Evolutionary conservation across 2,797 vertebrate genomes (phyloP), one percentile per base, ranked within the genome.

Genomic region (Florisuga fusca): DNA sequence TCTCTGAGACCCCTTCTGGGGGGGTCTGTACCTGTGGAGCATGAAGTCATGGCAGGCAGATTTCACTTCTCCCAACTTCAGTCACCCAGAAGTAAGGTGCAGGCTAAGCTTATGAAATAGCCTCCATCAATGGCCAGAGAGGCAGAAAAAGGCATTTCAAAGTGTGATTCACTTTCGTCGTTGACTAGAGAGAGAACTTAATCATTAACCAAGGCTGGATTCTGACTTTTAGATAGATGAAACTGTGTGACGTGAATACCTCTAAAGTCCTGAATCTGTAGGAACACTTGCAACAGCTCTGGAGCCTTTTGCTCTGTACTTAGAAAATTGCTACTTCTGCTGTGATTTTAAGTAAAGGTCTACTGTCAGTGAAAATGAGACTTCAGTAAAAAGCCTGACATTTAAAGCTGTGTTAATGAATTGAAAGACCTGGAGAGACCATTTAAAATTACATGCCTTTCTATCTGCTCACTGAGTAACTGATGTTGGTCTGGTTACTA

Each of bases 401-500:
- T 88, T 95, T 96, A 84, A 90, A 91, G 81, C 78, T 84, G 50
- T 88, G 38, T 86, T 90, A 84, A 91, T 81, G 69, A 94, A 90
- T 79, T 63, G 63, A 71, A 84, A 89, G 80, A 79, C 45, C 41
- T 79, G 33, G 63, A 74, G 74, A 93, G 31, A 75, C 53, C 64
- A 58, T 83, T 92, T 85, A 74, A 84, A 92, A 66, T 93, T 81
- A 55, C 45, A 6, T 41, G 31, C 64, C 38, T 86, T 91, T 91
- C 51, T 93, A 8, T 68, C 62, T 72, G 12, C 81, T 69, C 54
- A 48, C 43, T 69, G 59, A 90, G 38, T 83, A 95, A 58, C 53
- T 85, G 62, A 76, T 74, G 25, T 29, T 59, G n/a, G 43, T 51
- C 91, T 89, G 50, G 51, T 94, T 89, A 83, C 79, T 91, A 72